Conservation (phyloP, 2,113 vertebrate genomes). For the Polypterus bichir region DNA sequence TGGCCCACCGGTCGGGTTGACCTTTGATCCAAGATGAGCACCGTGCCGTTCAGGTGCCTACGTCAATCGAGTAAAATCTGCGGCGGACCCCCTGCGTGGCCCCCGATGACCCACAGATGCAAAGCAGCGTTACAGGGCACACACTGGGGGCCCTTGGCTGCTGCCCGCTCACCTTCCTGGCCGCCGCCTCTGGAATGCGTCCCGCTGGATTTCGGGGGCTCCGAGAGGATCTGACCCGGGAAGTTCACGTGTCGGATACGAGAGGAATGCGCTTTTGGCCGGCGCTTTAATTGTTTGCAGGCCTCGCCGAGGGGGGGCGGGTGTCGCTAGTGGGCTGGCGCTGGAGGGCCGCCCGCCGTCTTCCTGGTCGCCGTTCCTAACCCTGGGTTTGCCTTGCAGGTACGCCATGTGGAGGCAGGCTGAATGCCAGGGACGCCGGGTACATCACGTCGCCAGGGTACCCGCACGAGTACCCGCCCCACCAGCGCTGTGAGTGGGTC, state of each 20-base stretch:
- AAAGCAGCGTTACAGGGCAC: no score
- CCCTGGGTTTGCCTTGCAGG: constrained; percentile 28
- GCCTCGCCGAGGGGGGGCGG: constrained; percentile 8
- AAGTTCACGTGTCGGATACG: constrained; percentile 6
- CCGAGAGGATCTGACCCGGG: neutral
- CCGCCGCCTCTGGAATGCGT: no score
- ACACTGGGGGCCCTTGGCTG: no score
- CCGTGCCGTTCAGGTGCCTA: no score
- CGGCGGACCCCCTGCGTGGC: no score
- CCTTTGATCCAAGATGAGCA: no score
- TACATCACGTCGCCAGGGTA: constrained; percentile 97
- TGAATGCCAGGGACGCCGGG: constrained; percentile 83
- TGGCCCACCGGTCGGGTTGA: no score
- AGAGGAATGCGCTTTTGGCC: constrained; percentile 7
- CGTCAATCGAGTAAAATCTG: no score
- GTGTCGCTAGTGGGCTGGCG: no score
- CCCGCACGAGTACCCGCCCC: constrained; percentile 89
- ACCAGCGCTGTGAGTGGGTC: constrained; percentile 93
- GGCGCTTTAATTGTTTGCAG: constrained; percentile 23
- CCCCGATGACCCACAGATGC: no score
- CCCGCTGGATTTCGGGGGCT: neutral
- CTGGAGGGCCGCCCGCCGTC: neutral
- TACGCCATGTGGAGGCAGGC: constrained; percentile 63
- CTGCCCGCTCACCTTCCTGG: no score
- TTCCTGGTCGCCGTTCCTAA: constrained; percentile 17